phyloP scores from a whole-genome alignment of 2,888 invertebrate species.

The Ectemnius lituratus region DNA sequence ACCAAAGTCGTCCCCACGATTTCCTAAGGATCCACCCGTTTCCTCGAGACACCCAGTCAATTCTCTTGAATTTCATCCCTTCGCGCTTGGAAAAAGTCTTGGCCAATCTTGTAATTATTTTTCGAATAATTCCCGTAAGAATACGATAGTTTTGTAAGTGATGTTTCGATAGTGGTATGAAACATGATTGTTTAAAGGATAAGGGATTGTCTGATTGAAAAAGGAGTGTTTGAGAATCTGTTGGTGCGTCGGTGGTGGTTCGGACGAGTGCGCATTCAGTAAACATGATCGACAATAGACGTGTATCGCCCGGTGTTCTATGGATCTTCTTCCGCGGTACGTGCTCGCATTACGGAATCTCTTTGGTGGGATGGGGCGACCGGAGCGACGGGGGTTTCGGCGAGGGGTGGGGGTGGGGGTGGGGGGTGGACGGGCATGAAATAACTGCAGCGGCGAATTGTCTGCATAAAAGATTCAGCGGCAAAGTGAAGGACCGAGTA shows the following conservation, averaged over 20 bases:
- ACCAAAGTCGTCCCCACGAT: conserved; percentile 55
- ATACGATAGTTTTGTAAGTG: too few relatives aligned
- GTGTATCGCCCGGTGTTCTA: conserved; percentile 36
- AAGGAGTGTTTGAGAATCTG: conserved; percentile 32
- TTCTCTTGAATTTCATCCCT: conserved; percentile 37
- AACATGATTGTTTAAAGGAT: too few relatives aligned
- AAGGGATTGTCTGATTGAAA: too few relatives aligned
- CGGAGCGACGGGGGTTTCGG: too few relatives aligned
- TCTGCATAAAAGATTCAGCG: conserved; percentile 76
- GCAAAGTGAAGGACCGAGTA: conserved; percentile 59
- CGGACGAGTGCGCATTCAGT: conserved; percentile 40
- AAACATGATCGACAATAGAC: conserved; percentile 69
- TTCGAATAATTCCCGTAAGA: not conserved
- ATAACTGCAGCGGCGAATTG: conserved; percentile 76
- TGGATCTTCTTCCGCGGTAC: conserved; percentile 58
- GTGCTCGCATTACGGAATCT: conserved; percentile 71
- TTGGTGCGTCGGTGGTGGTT: conserved; percentile 29
- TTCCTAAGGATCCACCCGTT: conserved; percentile 32
- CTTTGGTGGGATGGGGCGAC: conserved; percentile 44
- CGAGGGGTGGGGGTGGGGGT: too few relatives aligned
- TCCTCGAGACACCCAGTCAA: conserved; percentile 26
- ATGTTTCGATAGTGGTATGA: too few relatives aligned
- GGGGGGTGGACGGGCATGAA: conserved; percentile 66
- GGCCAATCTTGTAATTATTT: too few relatives aligned
- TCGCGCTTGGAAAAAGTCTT: conserved; percentile 22